Conservation (phyloP, 2,797 vertebrate species). For the Neosilurus mollespiculum region DNA sequence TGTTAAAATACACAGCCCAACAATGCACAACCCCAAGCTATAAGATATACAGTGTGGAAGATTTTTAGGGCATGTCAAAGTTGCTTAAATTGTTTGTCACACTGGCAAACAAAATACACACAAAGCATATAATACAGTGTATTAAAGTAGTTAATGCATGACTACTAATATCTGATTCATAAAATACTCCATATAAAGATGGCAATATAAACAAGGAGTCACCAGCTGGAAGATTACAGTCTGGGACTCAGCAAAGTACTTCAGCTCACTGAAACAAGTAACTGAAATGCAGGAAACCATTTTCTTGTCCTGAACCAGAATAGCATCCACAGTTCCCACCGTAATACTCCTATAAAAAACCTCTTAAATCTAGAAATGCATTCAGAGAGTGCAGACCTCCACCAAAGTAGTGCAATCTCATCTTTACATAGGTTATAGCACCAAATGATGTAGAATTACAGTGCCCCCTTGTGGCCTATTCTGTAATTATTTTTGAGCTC, state of each 20-base stretch:
- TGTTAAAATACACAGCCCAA: constrained; percentile 27
- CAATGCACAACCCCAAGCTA: constrained; percentile 30
- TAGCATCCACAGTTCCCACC: neutral
- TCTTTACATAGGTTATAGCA: too few relatives aligned
- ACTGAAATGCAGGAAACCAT: neutral
- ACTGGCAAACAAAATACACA: neutral
- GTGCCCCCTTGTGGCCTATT: too few relatives aligned
- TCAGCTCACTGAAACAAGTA: neutral
- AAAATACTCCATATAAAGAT: neutral
- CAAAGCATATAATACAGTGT: neutral
- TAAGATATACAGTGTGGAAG: neutral
- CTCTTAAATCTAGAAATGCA: too few relatives aligned
- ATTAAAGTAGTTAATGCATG: neutral
- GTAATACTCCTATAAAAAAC: neutral
- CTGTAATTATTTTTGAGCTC: too few relatives aligned
- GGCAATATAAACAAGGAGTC: neutral
- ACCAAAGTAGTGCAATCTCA: too few relatives aligned
- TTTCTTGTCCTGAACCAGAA: neutral
- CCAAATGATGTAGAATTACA: too few relatives aligned
- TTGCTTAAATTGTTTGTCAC: neutral
- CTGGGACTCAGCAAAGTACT: neutral
- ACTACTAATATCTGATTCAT: neutral
- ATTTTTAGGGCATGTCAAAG: neutral
- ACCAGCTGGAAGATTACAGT: neutral
- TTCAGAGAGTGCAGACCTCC: too few relatives aligned